A percentile compares a stretch with the other conserved stretches of the same genome.
These are phyloP conservation scores for Loripinus fragilis DNA, from an alignment of 2,888 invertebrate species.

Conservation along the genomic window DNA sequence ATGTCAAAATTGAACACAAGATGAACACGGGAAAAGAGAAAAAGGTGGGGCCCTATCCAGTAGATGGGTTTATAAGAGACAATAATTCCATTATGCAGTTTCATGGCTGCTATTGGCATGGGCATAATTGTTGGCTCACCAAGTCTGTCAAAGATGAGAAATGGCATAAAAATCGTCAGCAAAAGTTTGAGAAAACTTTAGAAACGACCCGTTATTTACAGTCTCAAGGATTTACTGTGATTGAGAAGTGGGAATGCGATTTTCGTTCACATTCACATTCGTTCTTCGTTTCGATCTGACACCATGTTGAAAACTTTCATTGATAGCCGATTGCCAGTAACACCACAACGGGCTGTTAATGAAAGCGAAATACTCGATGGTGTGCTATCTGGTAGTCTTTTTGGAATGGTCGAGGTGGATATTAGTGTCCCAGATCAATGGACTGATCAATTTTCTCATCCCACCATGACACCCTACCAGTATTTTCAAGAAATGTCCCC, in stretches of 20 bases:
- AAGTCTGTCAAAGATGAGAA: background rate
- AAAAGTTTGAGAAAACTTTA: no score
- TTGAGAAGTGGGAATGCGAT: no score
- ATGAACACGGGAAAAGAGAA: slow-evolving; percentile 35
- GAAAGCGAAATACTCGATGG: background rate
- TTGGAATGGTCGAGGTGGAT: no score
- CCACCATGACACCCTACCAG: no score
- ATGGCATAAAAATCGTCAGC: background rate
- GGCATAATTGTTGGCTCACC: background rate
- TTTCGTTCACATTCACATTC: background rate
- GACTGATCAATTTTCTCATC: no score
- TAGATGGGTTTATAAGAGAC: slow-evolving; percentile 27
- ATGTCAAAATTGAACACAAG: slow-evolving; percentile 29
- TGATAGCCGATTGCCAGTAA: no score
- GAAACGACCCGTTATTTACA: background rate
- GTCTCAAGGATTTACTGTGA: slow-evolving; percentile 13
- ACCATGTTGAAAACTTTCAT: background rate
- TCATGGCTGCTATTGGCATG: slow-evolving; percentile 21
- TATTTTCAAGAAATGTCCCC: no score
- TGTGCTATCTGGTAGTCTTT: background rate
- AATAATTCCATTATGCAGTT: slow-evolving; percentile 37
- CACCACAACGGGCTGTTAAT: no score
- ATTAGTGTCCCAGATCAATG: no score
- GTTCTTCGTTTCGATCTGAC: no score
- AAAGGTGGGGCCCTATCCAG: slow-evolving; percentile 23